Evolutionary conservation across 2,888 invertebrate genomes (phyloP).

Genomic region (Limnephilus marmoratus): DNA sequence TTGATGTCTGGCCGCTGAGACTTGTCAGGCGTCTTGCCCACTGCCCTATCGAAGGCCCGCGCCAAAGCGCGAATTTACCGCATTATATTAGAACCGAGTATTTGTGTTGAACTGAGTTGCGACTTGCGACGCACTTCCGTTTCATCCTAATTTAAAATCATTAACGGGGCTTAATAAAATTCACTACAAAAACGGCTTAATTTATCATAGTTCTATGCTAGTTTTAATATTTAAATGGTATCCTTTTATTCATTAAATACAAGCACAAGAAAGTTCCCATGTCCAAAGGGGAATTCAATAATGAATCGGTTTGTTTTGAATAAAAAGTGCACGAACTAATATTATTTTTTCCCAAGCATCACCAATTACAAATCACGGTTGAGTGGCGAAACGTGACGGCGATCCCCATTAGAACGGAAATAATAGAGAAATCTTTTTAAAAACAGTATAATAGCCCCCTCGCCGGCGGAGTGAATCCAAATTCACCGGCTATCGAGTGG

Average conservation of each 20-base stretch:
- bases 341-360: conserved; percentile 5
- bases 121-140: no score
- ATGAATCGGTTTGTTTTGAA: not conserved
- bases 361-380: conserved; percentile 38
- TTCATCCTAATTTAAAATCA: no score
- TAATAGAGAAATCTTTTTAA: conserved; percentile 41
- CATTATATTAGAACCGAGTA: no score
- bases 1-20: no score
- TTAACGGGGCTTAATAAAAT: no score
- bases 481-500: conserved; percentile 61
- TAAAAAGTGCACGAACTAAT: not conserved
- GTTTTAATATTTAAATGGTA: no score
- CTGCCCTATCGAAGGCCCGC: no score
- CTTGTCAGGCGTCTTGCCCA: no score
- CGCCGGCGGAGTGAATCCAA: conserved; percentile 37
- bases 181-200: no score
- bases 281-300: not conserved
- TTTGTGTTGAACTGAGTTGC: no score
- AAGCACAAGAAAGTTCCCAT: not conserved
- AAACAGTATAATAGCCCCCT: conserved; percentile 40
- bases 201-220: no score
- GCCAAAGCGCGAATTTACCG: no score
- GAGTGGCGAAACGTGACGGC: conserved; percentile 27
- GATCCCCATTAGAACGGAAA: conserved; percentile 36
- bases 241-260: not conserved